Evolutionary conservation across 1,140 invertebrate species (phyloP).

Genomic region (Bombus waltoni): DNA sequence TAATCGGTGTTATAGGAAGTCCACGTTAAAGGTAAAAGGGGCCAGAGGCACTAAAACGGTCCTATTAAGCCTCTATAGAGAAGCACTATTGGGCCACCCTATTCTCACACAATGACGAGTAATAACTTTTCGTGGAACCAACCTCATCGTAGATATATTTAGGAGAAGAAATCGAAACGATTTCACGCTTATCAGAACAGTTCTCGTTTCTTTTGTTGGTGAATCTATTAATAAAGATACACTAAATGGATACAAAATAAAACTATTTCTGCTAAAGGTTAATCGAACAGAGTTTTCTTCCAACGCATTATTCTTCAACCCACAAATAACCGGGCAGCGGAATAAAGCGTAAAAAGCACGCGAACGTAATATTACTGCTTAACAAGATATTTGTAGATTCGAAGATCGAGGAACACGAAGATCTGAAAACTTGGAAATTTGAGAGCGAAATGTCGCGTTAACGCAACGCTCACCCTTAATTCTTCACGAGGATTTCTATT

Average conservation of each 20-base stretch:
- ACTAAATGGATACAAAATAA: background rate
- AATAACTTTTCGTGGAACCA: conserved; percentile 57
- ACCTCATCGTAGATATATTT: conserved; percentile 33
- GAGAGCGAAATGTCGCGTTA: too few species aligned
- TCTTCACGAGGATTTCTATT: background rate
- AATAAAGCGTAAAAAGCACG: too few species aligned
- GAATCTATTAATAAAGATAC: conserved; percentile 19
- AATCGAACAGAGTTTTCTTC: background rate
- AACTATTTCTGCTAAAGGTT: background rate
- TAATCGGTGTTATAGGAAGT: conserved; percentile 73
- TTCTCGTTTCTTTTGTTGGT: conserved; percentile 13
- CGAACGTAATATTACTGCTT: too few species aligned
- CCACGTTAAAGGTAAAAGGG: conserved; percentile 66
- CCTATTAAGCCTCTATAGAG: conserved; percentile 71
- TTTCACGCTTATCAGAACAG: conserved; percentile 48
- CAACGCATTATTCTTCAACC: too few species aligned
- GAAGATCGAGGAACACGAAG: too few species aligned
- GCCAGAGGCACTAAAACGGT: conserved; percentile 68
- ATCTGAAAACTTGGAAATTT: too few species aligned
- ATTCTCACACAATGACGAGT: conserved; percentile 56
- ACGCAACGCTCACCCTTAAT: too few species aligned
- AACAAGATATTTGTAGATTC: too few species aligned
- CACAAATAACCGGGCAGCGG: too few species aligned
- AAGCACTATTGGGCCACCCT: conserved; percentile 55
- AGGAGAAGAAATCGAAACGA: conserved; percentile 50